Base-by-base conservation (phyloP, 2,888 invertebrate species). In the Boloria euphrosyne region DNA sequence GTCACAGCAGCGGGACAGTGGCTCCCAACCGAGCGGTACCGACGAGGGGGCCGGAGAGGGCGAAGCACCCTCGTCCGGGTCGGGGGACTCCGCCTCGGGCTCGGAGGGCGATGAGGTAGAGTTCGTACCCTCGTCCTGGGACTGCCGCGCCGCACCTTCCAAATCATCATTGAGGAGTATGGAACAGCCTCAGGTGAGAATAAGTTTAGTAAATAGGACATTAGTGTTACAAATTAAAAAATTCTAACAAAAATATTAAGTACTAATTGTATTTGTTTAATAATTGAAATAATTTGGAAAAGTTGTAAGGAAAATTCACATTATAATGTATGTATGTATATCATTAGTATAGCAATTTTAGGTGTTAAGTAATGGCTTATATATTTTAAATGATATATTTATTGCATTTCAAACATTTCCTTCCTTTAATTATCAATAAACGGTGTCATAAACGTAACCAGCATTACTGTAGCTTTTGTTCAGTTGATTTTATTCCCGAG, bases 91-190 rank as follows among this genome's bases (percentile, higher is more conserved):
- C 27, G 91, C 88, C 57, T 90, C 89, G 52, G 89, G 89, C 73
- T 89, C 88, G 13, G 94, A 94, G 73, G 94, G 94, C 55, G 95
- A 94, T 71, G 95, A 95, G 76, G 94, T 94, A 63, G 95, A 95
- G 80, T 96, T 96, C 83, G 94, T 96, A 66, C 96, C 96, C 6
- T 96, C 96, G 4, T 95, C 95, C 69, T 97, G 97, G 97, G 95
- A 96, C 84, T 95, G 95, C 75, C 94, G 94, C 77, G 95, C 96
- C 17, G 95, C 93, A 2, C 97, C 97, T n/a, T 92, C 94, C 59
- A 95, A 96, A 84, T 95, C 96, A 31, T 95, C 96, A 16, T 86
- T 97, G 17, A 76, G 90, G 68, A 89, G 86, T 52, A 75, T 88
- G 44, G 88, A 89, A 65, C 86, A 87, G 54, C 78, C 85, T 7